A percentile compares a stretch with the other conserved stretches of the same genome.
phyloP scores from a whole-genome alignment of 2,113 vertebrate species.

The Theristicus caerulescens region DNA sequence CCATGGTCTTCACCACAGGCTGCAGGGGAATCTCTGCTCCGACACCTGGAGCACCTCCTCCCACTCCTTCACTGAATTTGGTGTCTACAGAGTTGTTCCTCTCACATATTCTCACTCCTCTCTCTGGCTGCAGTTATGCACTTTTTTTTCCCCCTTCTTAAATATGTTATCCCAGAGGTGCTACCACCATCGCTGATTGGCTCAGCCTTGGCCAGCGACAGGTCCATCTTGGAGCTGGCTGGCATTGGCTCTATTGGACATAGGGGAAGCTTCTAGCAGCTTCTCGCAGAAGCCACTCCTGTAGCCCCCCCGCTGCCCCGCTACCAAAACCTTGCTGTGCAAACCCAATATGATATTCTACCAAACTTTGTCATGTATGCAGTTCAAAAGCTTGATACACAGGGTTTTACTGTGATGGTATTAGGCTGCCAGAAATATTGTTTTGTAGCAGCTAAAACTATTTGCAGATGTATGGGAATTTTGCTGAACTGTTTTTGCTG shows the following conservation, averaged over 20 bases:
- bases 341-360: not conserved
- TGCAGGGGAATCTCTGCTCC: not conserved
- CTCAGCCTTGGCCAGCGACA: too few species aligned
- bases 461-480: not conserved
- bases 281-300: not conserved
- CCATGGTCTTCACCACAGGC: not conserved
- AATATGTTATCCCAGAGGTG: too few species aligned
- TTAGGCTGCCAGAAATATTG: not conserved
- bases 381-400: not conserved
- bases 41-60: not conserved
- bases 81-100: too few species aligned
- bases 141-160: too few species aligned
- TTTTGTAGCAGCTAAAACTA: not conserved
- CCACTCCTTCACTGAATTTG: not conserved
- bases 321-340: not conserved
- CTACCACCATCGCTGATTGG: too few species aligned
- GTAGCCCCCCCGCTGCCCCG: not conserved
- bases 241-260: not conserved
- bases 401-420: not conserved
- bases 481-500: not conserved
- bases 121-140: too few species aligned
- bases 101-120: too few species aligned
- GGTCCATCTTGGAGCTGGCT: not conserved
- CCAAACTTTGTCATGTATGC: not conserved
- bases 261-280: not conserved